These are phyloP conservation scores for Sinocyclocheilus rhinocerous DNA, from an alignment of 2,113 vertebrate genomes.

Conservation along the genomic window DNA sequence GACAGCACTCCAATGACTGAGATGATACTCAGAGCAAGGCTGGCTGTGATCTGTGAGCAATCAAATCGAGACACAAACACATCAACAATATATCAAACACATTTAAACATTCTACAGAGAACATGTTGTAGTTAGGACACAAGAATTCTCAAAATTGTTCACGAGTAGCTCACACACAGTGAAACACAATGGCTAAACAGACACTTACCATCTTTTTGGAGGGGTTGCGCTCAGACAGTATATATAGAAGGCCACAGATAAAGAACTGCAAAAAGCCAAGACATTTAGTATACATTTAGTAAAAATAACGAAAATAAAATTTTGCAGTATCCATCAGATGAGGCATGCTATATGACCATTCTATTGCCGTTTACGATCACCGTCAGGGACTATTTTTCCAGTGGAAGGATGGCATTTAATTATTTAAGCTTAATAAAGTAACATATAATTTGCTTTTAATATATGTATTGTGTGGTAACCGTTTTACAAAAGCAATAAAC, in stretches of 20 bases:
- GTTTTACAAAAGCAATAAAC: no score
- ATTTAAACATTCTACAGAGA: neutral
- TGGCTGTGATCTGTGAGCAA: slow-evolving; percentile 68
- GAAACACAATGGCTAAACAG: neutral
- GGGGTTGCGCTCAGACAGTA: slow-evolving; percentile 67
- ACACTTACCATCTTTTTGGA: slow-evolving; percentile 73
- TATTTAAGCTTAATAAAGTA: no score
- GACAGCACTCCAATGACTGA: slow-evolving; percentile 42
- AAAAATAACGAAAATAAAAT: neutral
- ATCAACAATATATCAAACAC: neutral
- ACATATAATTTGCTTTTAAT: no score
- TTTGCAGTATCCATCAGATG: neutral
- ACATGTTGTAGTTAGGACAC: neutral
- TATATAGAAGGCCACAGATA: slow-evolving; percentile 68
- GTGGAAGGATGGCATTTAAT: neutral
- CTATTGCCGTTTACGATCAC: neutral
- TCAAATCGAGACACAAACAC: no score
- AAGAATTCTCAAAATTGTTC: neutral
- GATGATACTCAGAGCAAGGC: slow-evolving; percentile 69
- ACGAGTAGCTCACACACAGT: neutral
- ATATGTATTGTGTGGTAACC: no score
- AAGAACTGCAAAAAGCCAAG: slow-evolving; percentile 60
- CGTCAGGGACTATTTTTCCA: neutral
- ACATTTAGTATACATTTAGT: neutral
- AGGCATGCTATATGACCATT: neutral